phyloP scores from a whole-genome alignment of 2,797 vertebrate species.

The Thripadectes ignobilis region DNA sequence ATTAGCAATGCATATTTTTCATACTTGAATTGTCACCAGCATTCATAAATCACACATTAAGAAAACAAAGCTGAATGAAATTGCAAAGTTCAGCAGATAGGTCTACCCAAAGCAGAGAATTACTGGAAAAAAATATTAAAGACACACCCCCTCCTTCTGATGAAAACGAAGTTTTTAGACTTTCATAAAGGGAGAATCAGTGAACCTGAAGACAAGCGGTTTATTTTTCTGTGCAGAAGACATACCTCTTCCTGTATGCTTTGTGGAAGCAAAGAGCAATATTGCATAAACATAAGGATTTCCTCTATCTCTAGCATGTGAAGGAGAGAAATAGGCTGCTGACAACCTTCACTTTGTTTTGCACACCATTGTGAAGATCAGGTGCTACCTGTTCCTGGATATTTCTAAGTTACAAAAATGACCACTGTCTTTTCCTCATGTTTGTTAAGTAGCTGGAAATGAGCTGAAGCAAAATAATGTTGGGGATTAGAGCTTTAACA shows the following conservation, averaged over 20 bases:
- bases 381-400: neutral
- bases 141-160: neutral
- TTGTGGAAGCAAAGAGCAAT: neutral
- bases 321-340: neutral
- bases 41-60: neutral
- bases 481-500: neutral
- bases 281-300: neutral
- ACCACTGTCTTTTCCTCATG: neutral
- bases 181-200: neutral
- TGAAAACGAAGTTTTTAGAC: neutral
- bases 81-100: neutral
- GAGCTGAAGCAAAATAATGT: neutral
- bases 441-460: neutral
- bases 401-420: neutral
- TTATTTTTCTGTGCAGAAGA: neutral
- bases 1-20: neutral
- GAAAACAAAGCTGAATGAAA: neutral
- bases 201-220: neutral
- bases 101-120: neutral
- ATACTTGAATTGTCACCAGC: neutral
- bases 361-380: neutral
- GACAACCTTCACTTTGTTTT: neutral
- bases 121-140: neutral
- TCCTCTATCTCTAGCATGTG: neutral
- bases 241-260: neutral